Percentiles rank a stretch among this genome's conserved stretches.
Conservation (phyloP, 1,140 invertebrate genomes). For the Venustaconcha ellipsiformis region DNA sequence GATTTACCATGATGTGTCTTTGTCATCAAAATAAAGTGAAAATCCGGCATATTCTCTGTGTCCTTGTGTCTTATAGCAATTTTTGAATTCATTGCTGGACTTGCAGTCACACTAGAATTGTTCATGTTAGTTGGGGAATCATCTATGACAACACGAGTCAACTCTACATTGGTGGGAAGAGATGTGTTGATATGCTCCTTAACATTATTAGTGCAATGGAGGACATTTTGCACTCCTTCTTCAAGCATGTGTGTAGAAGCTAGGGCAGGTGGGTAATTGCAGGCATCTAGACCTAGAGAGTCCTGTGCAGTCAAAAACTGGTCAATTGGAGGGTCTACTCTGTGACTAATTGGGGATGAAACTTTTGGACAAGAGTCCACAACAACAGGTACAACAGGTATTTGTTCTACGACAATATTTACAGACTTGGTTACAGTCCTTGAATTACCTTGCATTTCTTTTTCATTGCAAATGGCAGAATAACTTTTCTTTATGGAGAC, state of each 20-base stretch:
- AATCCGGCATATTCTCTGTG: slow-evolving; percentile 38
- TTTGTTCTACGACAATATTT: not conserved
- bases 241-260: not conserved
- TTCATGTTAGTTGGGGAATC: not conserved
- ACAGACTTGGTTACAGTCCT: not conserved
- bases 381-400: not conserved
- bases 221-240: too few species aligned
- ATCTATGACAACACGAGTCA: slow-evolving; percentile 4
- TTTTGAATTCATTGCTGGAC: not conserved
- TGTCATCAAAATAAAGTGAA: slow-evolving; percentile 50
- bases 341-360: not conserved
- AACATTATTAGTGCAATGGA: not conserved
- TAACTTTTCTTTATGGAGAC: slow-evolving; percentile 3
- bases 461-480: not conserved
- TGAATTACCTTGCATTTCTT: not conserved
- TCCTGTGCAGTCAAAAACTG: not conserved
- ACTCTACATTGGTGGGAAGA: not conserved
- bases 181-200: not conserved
- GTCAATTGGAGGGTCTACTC: not conserved
- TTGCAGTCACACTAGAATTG: not conserved
- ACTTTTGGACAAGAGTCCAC: not conserved
- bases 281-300: not conserved
- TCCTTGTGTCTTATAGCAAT: not conserved
- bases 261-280: too few species aligned
- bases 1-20: slow-evolving; percentile 23